A percentile compares a stretch with the other conserved stretches of the same genome.
These are phyloP conservation scores for Petrocephalus microphthalmus DNA, from an alignment of 2,113 vertebrate genomes.

Conservation along the genomic window DNA sequence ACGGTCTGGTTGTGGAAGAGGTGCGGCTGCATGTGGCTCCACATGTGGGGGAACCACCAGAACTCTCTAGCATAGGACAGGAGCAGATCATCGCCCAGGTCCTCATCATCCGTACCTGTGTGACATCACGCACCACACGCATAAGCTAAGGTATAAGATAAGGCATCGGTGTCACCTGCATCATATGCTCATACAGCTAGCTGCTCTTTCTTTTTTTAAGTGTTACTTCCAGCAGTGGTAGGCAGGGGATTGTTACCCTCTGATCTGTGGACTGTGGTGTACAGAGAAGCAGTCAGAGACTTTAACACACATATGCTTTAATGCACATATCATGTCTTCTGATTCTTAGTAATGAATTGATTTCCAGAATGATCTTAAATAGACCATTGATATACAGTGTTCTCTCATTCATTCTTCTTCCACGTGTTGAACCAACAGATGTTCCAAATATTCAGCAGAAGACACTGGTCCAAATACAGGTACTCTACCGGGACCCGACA, in stretches of 20 bases:
- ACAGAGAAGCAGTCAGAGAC: neutral
- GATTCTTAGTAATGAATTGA: no score
- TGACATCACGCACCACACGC: neutral
- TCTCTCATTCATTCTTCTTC: no score
- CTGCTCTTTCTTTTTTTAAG: neutral
- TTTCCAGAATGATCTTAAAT: no score
- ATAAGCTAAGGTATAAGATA: neutral
- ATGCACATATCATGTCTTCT: no score
- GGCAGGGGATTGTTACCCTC: neutral
- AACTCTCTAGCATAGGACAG: slow-evolving; percentile 77
- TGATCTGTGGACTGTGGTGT: neutral
- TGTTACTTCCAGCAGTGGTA: neutral
- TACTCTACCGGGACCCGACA: neutral
- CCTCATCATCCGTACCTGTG: slow-evolving; percentile 75
- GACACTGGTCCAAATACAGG: no score
- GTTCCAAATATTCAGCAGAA: no score
- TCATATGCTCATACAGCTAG: neutral
- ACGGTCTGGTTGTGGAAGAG: slow-evolving; percentile 85
- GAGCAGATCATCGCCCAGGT: slow-evolving; percentile 74
- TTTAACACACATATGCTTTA: neutral
- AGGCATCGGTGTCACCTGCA: neutral
- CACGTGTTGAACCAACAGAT: no score
- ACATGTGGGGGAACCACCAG: slow-evolving; percentile 93
- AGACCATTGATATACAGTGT: no score
- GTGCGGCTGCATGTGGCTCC: slow-evolving; percentile 90